Evolutionary conservation across 2,113 vertebrate genomes (phyloP), one percentile per base, ranked within the genome.

Genomic region (Ophiodon elongatus): DNA sequence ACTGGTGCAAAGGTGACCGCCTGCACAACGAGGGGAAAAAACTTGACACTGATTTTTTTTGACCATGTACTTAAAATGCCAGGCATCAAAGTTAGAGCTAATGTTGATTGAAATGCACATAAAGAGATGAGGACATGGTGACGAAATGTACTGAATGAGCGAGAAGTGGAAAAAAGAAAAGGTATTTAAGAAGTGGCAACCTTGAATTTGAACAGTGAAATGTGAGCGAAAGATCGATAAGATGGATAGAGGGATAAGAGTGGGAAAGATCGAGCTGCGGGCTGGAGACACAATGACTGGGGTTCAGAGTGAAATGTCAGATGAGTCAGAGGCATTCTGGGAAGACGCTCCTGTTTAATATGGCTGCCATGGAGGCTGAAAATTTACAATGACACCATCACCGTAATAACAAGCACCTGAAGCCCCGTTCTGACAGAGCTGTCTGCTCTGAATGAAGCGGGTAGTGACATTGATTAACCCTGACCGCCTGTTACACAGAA

Each of bases 241-340:
- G 84, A 88, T 83, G 81, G 83, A 85, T 80, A 50, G 72, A 89
- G 59, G 62, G 63, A 77, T 70, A 63, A 65, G 70, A 33, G 66
- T 43, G 66, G 59, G 68, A 60, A 37, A 33, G 67, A 65, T 65
- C 54, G 73, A 73, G 80, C 83, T 76, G 70, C 80, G 41, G 75
- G 80, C 62, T 78, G 80, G 60, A 70, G 77, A 79, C 89, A 86
- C 77, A 11, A 39, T 27, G 76, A 80, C 86, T 63, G 75, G 64
- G 76, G 76, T 85, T 83, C 63, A 60, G 65, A 76, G 76, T 73
- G 78, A 94, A 95, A 94, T 95, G 94, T 93, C 94, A 95, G 93
- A 90, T 93, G 92, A 95, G 91, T 95, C 93, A 94, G 88, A 92
- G 82, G 90, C 69, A 84, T 85, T 89, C 88, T 88, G 87, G 83